A percentile compares a stretch with the other conserved stretches of the same genome.
Conservation (phyloP, 2,113 vertebrate species). For the Rhea americana region DNA sequence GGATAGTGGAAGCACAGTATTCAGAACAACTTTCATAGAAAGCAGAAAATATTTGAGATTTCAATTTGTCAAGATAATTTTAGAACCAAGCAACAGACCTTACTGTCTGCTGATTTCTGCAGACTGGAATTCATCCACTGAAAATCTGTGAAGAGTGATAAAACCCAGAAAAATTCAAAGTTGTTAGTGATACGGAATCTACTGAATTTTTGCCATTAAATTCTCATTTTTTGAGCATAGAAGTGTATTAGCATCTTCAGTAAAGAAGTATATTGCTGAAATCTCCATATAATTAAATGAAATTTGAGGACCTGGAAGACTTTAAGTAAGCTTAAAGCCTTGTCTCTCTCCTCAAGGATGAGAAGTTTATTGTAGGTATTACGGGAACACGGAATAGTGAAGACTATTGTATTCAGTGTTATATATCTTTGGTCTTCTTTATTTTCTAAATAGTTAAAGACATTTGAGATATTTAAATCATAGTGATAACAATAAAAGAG, state of each 20-base stretch:
- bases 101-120: background rate
- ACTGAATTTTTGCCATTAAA: background rate
- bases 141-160: background rate
- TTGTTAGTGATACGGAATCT: background rate
- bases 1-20: background rate
- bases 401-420: background rate
- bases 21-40: background rate
- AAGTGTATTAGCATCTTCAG: background rate
- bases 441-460: background rate
- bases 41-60: background rate
- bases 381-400: background rate
- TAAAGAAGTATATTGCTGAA: background rate
- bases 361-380: background rate
- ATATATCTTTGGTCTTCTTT: too few relatives aligned
- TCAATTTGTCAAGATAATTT: background rate
- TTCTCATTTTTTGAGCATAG: background rate
- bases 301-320: background rate
- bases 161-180: background rate
- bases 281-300: background rate
- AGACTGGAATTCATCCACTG: background rate
- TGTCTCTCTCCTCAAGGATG: background rate
- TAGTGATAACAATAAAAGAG: background rate
- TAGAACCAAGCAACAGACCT: background rate
- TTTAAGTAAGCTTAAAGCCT: background rate
- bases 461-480: background rate